Evolutionary conservation across 2,113 vertebrate species (phyloP), one percentile per base, ranked within the genome.

Genomic region (Burhinus bistriatus): DNA sequence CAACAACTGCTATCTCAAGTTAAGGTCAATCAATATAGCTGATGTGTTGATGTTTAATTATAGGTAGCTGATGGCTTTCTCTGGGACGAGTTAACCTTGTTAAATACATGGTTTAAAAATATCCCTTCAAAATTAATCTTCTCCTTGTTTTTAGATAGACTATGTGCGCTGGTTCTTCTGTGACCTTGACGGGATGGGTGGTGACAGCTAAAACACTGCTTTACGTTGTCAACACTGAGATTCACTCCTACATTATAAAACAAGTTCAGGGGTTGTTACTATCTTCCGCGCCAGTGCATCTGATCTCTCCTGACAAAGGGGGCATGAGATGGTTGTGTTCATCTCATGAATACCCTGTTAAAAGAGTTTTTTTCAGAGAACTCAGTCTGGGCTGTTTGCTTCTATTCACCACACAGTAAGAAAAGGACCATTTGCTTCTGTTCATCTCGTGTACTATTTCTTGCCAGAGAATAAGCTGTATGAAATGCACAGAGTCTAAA

Each of bases 341-440:
- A 88, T 93, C 87, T 90, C 83, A 66, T 97, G 93, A 97, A 97
- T 96, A 77, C 82, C 55, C 81, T 77, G 87, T 75, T 70, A 80
- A n/a, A n/a, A n/a, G 54, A 66, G 76, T 45, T 85, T 94, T 94
- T 95, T 83, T 95, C 84, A 96, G 78, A 18, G 16, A 83, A 73
- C 81, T 91, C 70, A 45, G 71, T n/a, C 91, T 73, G 75, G 62
- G 58, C 87, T 83, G 71, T 83, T 96, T 86, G 68, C 68, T 90
- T 66, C 96, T 88, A 77, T 95, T 97, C 89, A 91, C 27, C 29
- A 65, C 70, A 25, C 12, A 6, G 84, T 58, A 93, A 95, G 91
- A 95, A 97, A 95, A 91, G 83, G 77, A 68, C 57, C 59, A 58
- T 96, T 97, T 91, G 73, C 89, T 93, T 79, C 93, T 94, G 84